These are phyloP conservation scores for Harmothoe impar DNA, from an alignment of 2,888 invertebrate genomes.

Conservation along the genomic window DNA sequence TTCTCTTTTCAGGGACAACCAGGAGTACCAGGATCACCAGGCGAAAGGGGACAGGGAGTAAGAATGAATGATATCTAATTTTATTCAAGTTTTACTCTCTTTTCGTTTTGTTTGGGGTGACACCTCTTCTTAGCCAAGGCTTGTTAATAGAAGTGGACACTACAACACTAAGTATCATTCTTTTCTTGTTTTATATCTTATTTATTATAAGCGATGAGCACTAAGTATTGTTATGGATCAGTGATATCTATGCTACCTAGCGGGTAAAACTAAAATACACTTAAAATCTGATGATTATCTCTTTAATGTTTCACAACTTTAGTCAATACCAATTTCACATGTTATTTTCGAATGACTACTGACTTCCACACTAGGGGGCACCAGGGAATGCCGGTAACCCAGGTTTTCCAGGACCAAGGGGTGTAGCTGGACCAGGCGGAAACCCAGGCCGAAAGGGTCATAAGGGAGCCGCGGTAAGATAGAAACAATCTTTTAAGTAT, in stretches of 20 bases:
- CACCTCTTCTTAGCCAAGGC: too few species aligned
- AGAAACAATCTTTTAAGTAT: neutral
- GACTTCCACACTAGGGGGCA: neutral
- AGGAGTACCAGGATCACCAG: slow-evolving; percentile 56
- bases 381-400: slow-evolving; percentile 21
- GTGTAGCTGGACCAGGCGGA: slow-evolving; percentile 41
- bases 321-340: too few species aligned
- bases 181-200: too few species aligned
- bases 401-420: slow-evolving; percentile 57
- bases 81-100: slow-evolving; percentile 18
- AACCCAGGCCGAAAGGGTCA: slow-evolving; percentile 63
- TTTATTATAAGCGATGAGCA: too few species aligned
- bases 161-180: too few species aligned
- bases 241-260: too few species aligned
- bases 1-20: slow-evolving; percentile 57
- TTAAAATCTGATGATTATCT: too few species aligned
- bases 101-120: neutral
- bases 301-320: too few species aligned
- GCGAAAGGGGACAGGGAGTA: slow-evolving; percentile 64
- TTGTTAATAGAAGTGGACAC: too few species aligned
- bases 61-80: neutral
- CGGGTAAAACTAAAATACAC: too few species aligned
- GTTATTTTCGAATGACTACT: neutral
- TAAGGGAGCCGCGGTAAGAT: slow-evolving; percentile 35
- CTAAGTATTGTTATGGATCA: too few species aligned